Evolutionary conservation across 1,140 invertebrate genomes (phyloP), one percentile per base, ranked within the genome.

Genomic region (Vollenhovia emeryi): DNA sequence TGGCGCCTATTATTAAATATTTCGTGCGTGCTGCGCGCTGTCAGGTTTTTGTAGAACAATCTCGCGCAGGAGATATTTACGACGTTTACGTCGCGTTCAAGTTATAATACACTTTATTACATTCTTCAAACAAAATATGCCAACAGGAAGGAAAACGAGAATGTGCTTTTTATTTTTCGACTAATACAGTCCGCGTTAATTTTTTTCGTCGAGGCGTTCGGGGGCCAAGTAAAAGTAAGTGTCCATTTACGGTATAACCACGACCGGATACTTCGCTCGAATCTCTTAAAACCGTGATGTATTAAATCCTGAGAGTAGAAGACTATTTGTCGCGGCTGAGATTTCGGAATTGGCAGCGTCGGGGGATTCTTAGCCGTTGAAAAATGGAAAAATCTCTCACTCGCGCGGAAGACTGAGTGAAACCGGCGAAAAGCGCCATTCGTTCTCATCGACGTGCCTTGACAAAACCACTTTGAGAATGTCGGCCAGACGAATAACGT

Each of bases 401-500:
- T 40, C 66, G 86, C 74, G 84, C 40, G 60, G 69, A 87, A 86
- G 86, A 88, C 74, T 69, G 85, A 86, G 57, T 59, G 87, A 66
- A 64, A 64, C 13, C 50, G 50, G 30, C 24, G 55, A 55, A 50
- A 66, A 66, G 85, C 79, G 33, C 68, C 78, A 88, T 89, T 89
- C 79, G 74, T 89, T 89, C 68, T 69, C 87, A 89, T 89, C 84
- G 87, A 89, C 82, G 64, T 85, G 24, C 5, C 84, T 88, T 48
- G 86, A 88, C 87, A 82, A 86, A 89, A 87, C 87, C 75, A 86
- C 75, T 82, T 76, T 71, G 87, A 86, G 60, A 86, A 76, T 57
- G 87, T 88, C 83, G 27, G 83, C 82, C 68, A 66, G 86, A 88
- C 87, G 79, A 86, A 89, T 89, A 89, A 89, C 75, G 50, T 75